phyloP scores from a whole-genome alignment of 2,888 invertebrate species.

The Lepidonotus clava region DNA sequence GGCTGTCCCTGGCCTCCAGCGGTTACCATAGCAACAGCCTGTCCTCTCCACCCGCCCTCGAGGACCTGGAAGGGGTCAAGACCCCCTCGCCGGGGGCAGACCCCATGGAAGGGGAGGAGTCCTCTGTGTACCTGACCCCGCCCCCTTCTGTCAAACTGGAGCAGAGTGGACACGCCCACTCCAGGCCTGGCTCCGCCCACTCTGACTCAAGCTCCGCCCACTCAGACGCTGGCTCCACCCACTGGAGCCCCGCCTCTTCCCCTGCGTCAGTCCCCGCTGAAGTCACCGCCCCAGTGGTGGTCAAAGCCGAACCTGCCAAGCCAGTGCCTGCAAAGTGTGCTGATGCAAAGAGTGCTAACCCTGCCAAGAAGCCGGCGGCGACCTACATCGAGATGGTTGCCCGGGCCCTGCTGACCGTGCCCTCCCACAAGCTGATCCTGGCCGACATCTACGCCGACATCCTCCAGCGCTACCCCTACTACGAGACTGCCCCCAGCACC shows the following conservation, averaged over 20 bases:
- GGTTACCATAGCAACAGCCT: conserved; percentile 7
- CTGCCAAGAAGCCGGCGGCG: conserved; percentile 37
- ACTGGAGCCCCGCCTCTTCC: not conserved
- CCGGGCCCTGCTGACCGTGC: conserved; percentile 31
- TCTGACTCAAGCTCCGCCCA: not conserved
- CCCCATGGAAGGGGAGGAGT: not conserved
- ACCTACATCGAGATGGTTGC: conserved; percentile 57
- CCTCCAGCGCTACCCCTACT: conserved; percentile 50
- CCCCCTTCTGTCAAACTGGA: not conserved
- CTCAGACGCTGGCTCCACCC: not conserved
- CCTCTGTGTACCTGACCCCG: not conserved
- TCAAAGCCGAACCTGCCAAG: not conserved
- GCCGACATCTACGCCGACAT: conserved; percentile 57
- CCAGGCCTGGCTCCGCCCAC: not conserved
- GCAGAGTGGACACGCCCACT: not conserved
- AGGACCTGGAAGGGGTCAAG: not conserved
- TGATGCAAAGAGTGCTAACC: not conserved
- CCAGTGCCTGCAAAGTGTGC: not conserved
- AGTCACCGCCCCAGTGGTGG: not conserved
- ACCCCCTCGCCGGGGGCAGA: not conserved
- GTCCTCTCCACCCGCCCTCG: not conserved
- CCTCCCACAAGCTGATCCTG: conserved; percentile 44
- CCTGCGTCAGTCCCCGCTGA: not conserved
- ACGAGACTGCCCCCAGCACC: conserved; percentile 41
- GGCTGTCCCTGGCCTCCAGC: conserved; percentile 12